phyloP scores from a whole-genome alignment of 1,140 invertebrate genomes.

The Philotrypesis tridentata region DNA sequence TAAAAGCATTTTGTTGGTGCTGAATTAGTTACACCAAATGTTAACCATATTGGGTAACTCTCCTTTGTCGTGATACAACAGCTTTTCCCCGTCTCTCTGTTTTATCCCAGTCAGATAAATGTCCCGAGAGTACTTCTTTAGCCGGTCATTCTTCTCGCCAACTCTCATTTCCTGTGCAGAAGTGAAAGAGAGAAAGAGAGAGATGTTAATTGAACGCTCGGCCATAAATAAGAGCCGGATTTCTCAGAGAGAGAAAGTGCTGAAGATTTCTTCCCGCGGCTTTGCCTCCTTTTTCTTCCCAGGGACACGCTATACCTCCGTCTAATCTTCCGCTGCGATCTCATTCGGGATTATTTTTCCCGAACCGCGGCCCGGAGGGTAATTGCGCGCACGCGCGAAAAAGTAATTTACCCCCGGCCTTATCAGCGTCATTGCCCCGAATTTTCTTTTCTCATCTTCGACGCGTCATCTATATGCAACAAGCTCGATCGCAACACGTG shows the following conservation, averaged over 20 bases:
- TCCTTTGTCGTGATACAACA: too few relatives aligned
- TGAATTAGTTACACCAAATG: too few relatives aligned
- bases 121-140: neutral
- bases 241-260: constrained; percentile 9
- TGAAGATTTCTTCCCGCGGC: constrained; percentile 38
- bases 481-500: neutral
- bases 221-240: constrained; percentile 48
- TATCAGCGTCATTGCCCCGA: neutral
- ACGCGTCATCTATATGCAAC: neutral
- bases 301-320: neutral
- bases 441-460: neutral
- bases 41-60: too few relatives aligned
- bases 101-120: constrained; percentile 6
- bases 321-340: constrained; percentile 28
- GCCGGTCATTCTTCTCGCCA: neutral
- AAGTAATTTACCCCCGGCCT: constrained; percentile 1
- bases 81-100: neutral
- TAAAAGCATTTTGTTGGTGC: too few relatives aligned
- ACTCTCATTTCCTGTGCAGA: neutral
- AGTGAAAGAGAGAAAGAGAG: neutral
- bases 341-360: constrained; percentile 39
- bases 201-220: constrained; percentile 53
- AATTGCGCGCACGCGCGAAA: constrained; percentile 10
- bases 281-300: constrained; percentile 22
- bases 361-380: neutral